Base-by-base conservation (phyloP, 2,113 vertebrate species). In the Amblyornis subalaris region DNA sequence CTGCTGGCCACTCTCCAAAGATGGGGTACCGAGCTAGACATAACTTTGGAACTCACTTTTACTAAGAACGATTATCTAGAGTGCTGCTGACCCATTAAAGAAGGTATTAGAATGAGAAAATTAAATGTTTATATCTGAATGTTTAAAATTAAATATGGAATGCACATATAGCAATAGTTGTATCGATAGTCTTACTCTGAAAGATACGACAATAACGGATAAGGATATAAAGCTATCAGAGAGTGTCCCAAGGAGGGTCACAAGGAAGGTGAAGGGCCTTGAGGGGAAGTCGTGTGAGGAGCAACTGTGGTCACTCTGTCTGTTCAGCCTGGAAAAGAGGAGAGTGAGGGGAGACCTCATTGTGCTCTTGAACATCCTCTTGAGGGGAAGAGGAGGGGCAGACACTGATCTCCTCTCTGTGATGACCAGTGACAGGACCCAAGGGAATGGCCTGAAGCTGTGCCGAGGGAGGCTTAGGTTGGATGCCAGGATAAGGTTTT, bases 381-480 rank as follows among this genome's bases (percentile, higher is more conserved):
- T 2, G 10, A 47, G 55, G 23, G 36, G 31, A 44, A 51, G 31
- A 51, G 19, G 18, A 73, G n/a, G 11, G 4, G 11, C 28, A 28
- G 40, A 2, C 26, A 38, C 3, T 12, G 48, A 28, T 47, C 40
- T 47, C 58, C 54, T 25, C 14, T 7, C 13, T 64, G 33, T 3
- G 22, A 16, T 1, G 16, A 65, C 14, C 40, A 64, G 28, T 7
- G n/a, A 33, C 58, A 64, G n/a, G 11, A 73, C 11, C 40, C 1
- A 1, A 64, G 40, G 38, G 18, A 72, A 64, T 11, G 40, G 14
- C 28, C 16, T 62, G 0, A 20, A 35, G 8, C 0, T 78, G 65
- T 18, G 24, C 14, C 20, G 40, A 24, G 16, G n/a, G 3, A 40
- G 5, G n/a, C n/a, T 47, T 61, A 29, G 20, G 24, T 2, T 20